Evolutionary conservation across 2,797 vertebrate species (phyloP).

Genomic region (Falco cherrug): DNA sequence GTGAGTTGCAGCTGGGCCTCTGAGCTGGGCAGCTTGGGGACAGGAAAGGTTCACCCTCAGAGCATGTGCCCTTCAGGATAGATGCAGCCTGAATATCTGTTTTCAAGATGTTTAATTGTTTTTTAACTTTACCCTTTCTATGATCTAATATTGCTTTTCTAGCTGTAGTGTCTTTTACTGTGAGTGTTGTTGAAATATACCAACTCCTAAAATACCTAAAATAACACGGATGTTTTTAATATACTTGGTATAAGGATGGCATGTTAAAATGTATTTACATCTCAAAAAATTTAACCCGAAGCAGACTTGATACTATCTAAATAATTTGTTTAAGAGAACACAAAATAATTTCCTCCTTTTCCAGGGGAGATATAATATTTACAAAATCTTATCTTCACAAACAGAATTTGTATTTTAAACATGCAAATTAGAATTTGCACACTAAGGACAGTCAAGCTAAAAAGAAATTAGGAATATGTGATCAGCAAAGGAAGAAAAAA

Average conservation of each 20-base stretch:
- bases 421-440: conserved; percentile 51
- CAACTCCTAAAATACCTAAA: neutral
- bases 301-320: conserved; percentile 30
- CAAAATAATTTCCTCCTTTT: conserved; percentile 16
- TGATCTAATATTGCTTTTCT: neutral
- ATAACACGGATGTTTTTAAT: neutral
- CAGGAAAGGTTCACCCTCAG: neutral
- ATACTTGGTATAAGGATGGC: neutral
- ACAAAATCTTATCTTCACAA: conserved; percentile 35
- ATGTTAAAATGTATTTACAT: neutral
- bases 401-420: conserved; percentile 44
- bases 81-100: neutral
- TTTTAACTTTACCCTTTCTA: neutral
- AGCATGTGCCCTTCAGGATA: neutral
- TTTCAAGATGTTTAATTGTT: neutral
- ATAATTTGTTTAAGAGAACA: conserved; percentile 2
- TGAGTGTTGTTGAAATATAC: neutral
- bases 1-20: neutral
- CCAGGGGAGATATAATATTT: neutral
- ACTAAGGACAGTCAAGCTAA: neutral
- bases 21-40: neutral
- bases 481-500: conserved; percentile 44
- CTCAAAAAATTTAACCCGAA: conserved; percentile 20
- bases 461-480: conserved; percentile 4
- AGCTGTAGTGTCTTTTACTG: neutral